Conservation (phyloP, 1,140 invertebrate species). For the Cecropterus lyciades region DNA sequence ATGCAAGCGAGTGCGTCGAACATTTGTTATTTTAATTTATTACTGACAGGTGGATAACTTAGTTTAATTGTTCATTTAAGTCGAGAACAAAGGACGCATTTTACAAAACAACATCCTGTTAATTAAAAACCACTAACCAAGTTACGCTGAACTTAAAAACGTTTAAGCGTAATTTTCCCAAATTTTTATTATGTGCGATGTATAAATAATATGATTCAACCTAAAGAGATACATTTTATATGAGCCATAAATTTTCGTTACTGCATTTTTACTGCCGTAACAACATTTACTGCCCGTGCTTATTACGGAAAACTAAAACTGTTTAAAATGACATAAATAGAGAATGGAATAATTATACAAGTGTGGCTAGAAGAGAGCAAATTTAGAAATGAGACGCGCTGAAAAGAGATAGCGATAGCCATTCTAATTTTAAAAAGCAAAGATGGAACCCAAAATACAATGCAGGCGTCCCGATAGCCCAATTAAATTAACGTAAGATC, state of each 20-base stretch:
- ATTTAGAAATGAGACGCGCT: slow-evolving; percentile 40
- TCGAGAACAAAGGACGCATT: slow-evolving; percentile 43
- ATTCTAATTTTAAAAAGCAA: slow-evolving; percentile 83
- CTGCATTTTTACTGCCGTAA: slow-evolving; percentile 68
- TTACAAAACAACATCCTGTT: slow-evolving; percentile 26
- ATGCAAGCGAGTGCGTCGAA: no score
- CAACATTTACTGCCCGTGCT: slow-evolving; percentile 68
- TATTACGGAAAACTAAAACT: slow-evolving; percentile 75
- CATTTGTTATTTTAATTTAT: slow-evolving; percentile 8
- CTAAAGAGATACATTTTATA: slow-evolving; percentile 62
- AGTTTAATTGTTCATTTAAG: slow-evolving; percentile 36
- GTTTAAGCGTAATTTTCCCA: slow-evolving; percentile 35
- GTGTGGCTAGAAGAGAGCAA: slow-evolving; percentile 57
- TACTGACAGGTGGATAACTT: slow-evolving; percentile 19
- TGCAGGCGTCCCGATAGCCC: slow-evolving; percentile 71
- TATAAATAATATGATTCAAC: slow-evolving; percentile 56
- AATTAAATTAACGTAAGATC: slow-evolving; percentile 61
- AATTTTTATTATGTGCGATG: slow-evolving; percentile 40
- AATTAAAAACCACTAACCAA: slow-evolving; percentile 36
- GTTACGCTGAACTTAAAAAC: slow-evolving; percentile 36
- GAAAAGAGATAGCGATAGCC: slow-evolving; percentile 60
- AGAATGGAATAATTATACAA: slow-evolving; percentile 72
- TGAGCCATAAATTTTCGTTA: slow-evolving; percentile 67
- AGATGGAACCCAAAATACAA: slow-evolving; percentile 82
- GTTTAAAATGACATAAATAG: slow-evolving; percentile 74